A percentile compares a stretch with the other conserved stretches of the same genome.
Evolutionary conservation across 2,797 vertebrate genomes (phyloP).

Genomic region (Limnodromus scolopaceus): DNA sequence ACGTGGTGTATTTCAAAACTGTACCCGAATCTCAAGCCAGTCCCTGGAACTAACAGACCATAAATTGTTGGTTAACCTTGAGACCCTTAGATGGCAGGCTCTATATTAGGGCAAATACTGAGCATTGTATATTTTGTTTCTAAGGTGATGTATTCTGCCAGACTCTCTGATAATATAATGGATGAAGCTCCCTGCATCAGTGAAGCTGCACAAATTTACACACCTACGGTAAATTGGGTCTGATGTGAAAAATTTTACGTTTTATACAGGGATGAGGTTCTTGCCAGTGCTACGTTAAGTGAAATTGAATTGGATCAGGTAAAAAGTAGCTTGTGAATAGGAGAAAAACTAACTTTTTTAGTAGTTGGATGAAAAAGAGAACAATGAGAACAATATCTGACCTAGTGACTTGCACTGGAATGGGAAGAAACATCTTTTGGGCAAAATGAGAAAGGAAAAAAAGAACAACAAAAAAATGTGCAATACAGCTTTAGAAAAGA

Average conservation of each 20-base stretch:
- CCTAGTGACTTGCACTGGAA: neutral
- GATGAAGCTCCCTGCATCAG: neutral
- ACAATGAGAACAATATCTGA: neutral
- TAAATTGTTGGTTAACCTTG: slow-evolving; percentile 18
- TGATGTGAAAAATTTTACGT: neutral
- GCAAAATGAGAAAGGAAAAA: neutral
- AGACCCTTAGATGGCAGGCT: neutral
- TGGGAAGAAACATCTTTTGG: neutral
- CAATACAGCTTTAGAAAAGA: neutral
- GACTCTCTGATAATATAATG: neutral
- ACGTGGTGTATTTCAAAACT: neutral
- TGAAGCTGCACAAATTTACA: neutral
- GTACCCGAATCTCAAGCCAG: neutral
- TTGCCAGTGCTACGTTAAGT: neutral
- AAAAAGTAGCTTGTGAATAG: neutral
- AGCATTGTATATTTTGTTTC: neutral
- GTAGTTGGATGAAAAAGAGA: neutral
- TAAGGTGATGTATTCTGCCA: neutral
- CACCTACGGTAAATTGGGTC: neutral
- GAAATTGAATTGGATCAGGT: neutral
- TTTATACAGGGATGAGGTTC: neutral
- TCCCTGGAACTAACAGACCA: neutral
- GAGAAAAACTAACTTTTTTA: neutral
- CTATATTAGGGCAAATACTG: neutral
- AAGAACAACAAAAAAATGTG: fast-evolving